A percentile compares a stretch with the other conserved stretches of the same genome.
Evolutionary conservation across 2,113 vertebrate genomes (phyloP).

Genomic region (Gnathonemus longibarbis): DNA sequence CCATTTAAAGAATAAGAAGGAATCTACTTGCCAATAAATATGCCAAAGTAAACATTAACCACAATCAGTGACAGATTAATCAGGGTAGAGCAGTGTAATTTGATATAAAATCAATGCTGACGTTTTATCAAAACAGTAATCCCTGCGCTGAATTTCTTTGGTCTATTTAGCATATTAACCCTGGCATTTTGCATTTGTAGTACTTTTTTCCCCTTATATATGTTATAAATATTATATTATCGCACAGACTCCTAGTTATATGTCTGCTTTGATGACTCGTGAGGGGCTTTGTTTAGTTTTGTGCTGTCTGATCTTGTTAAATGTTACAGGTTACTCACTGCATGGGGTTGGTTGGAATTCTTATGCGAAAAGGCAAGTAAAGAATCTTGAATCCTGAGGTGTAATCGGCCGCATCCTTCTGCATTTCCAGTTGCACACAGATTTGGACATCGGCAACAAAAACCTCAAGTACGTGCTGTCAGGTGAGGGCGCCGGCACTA

Average conservation of each 20-base stretch:
- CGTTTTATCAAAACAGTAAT: slow-evolving; percentile 18
- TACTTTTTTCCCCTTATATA: background rate
- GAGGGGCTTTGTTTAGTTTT: background rate
- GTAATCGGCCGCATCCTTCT: background rate
- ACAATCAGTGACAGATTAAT: slow-evolving; percentile 21
- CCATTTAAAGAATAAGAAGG: background rate
- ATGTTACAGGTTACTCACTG: background rate
- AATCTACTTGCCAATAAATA: slow-evolving; percentile 4
- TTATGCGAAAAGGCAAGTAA: background rate
- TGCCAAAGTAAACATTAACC: slow-evolving; percentile 15
- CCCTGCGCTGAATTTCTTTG: background rate
- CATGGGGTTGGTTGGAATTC: background rate
- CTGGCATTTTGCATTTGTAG: background rate
- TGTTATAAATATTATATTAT: background rate
- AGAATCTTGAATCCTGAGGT: background rate
- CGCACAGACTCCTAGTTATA: background rate
- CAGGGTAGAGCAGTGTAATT: slow-evolving; percentile 24
- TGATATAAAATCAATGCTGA: slow-evolving; percentile 28
- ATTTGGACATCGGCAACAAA: slow-evolving; percentile 81
- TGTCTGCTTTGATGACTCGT: background rate
- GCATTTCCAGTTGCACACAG: slow-evolving; percentile 82
- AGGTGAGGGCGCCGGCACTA: slow-evolving; percentile 93
- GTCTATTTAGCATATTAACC: background rate
- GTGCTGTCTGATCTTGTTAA: background rate
- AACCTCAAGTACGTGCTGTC: slow-evolving; percentile 92